phyloP scores from a whole-genome alignment of 2,797 vertebrate genomes.

The Natrix natrix region DNA sequence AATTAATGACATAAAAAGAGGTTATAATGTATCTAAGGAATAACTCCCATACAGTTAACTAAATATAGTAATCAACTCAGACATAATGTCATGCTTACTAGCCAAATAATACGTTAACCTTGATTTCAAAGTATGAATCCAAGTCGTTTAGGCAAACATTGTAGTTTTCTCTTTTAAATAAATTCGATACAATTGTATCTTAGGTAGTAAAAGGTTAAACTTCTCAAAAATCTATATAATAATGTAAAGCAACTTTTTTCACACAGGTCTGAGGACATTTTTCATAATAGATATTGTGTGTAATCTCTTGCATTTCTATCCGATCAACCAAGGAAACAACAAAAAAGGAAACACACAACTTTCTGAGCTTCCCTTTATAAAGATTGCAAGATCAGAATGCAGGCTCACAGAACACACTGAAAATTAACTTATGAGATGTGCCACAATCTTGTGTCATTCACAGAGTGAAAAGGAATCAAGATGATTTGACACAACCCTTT shows the following conservation, averaged over 20 bases:
- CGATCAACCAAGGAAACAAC: neutral
- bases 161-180: neutral
- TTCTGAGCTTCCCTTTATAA: neutral
- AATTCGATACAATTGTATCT: neutral
- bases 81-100: neutral
- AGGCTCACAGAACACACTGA: neutral
- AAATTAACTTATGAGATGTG: neutral
- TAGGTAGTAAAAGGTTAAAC: neutral
- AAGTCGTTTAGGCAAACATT: neutral
- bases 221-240: slow-evolving; percentile 1
- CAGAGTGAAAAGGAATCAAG: neutral
- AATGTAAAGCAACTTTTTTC: slow-evolving; percentile 1
- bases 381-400: neutral
- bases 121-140: neutral
- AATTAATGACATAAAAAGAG: slow-evolving; percentile 18
- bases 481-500: neutral
- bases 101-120: neutral
- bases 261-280: neutral
- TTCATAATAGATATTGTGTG: neutral
- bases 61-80: neutral
- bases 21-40: neutral
- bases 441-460: neutral
- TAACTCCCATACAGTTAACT: neutral
- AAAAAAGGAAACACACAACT: neutral
- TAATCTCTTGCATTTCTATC: neutral